Percentiles rank a stretch among this genome's conserved stretches.
These are phyloP conservation scores for Drosophila repletoides DNA, from an alignment of 1,140 invertebrate genomes.

Conservation along the genomic window DNA sequence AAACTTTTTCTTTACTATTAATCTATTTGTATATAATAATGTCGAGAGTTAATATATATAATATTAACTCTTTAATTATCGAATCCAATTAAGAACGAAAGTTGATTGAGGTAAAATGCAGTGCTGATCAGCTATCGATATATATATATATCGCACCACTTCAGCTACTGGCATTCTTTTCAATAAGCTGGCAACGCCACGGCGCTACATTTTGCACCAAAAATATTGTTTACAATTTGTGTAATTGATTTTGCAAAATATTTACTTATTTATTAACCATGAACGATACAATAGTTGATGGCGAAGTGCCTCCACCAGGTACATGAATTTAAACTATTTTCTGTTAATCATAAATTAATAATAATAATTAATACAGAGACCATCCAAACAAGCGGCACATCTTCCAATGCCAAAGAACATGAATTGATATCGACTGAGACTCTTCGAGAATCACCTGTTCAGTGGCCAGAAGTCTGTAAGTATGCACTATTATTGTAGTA, in stretches of 20 bases:
- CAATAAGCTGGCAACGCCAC: slow-evolving; percentile 5
- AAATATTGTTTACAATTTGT: slow-evolving; percentile 32
- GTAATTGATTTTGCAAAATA: slow-evolving; percentile 9
- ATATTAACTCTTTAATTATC: no score
- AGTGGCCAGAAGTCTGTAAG: slow-evolving; percentile 97
- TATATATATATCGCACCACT: not conserved
- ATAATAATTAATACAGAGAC: slow-evolving; percentile 29
- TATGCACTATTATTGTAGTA: no score
- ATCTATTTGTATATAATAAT: no score
- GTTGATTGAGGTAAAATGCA: no score
- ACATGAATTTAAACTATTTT: no score
- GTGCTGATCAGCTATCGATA: no score
- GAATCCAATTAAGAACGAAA: no score
- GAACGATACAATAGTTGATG: not conserved
- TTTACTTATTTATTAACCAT: slow-evolving; percentile 1
- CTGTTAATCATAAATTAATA: no score
- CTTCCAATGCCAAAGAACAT: slow-evolving; percentile 19
- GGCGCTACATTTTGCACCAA: not conserved
- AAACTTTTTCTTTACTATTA: no score
- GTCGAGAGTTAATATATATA: no score
- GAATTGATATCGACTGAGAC: slow-evolving; percentile 91
- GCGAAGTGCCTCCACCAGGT: not conserved
- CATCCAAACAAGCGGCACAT: slow-evolving; percentile 14
- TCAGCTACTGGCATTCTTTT: not conserved
- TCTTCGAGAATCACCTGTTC: slow-evolving; percentile 93